A percentile compares a stretch with the other conserved stretches of the same genome.
Conservation (phyloP, 2,888 invertebrate species). For the Glyphotaelius pellucidus region DNA sequence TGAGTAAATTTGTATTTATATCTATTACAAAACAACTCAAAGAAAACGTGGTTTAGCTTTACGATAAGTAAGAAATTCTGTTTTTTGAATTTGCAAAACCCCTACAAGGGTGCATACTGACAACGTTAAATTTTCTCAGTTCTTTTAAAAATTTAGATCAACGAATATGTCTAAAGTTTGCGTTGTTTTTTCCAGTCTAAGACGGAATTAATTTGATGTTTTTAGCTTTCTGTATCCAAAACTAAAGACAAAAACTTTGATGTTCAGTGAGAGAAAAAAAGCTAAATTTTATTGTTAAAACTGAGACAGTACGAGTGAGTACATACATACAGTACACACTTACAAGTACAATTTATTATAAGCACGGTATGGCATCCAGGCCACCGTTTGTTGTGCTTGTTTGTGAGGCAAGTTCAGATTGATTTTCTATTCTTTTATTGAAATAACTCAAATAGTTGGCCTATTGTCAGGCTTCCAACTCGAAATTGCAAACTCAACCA, state of each 20-base stretch:
- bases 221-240: no score
- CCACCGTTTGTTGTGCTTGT: background rate
- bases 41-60: background rate
- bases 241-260: no score
- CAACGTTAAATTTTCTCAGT: no score
- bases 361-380: background rate
- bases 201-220: no score
- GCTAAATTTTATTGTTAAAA: no score
- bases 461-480: background rate
- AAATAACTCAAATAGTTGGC: background rate
- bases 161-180: no score
- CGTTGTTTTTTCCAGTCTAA: no score
- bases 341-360: no score
- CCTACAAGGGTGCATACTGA: background rate
- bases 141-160: no score
- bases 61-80: background rate
- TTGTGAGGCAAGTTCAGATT: background rate
- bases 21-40: background rate
- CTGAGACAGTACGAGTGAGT: no score
- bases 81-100: background rate
- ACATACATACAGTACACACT: no score
- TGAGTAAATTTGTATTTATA: background rate
- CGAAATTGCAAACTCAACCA: background rate
- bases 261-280: no score
- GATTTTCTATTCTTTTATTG: background rate